Evolutionary conservation across 2,113 vertebrate species (phyloP), one percentile per base, ranked within the genome.

Genomic region (Tachysurus vachellii): DNA sequence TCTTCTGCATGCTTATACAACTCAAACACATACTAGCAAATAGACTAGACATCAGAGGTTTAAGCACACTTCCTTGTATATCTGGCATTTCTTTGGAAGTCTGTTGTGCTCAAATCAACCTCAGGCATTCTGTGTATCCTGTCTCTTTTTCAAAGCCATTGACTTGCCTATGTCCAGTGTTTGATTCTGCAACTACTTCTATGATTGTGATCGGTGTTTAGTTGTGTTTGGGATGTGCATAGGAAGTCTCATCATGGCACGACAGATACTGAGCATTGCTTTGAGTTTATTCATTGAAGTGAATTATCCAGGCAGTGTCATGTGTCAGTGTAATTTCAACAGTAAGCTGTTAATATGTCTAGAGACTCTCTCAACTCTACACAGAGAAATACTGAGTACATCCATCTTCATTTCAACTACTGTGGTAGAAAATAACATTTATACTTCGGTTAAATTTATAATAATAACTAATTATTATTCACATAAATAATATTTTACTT

Each of bases 1-100:
- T 86, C 28, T 92, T 68, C 85, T 89, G 59, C 75, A 16, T 42
- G 28, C 73, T 93, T 92, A 89, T 92, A 89, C 88, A 90, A 91
- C 81, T 19, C 36, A 19, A 28, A 54, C 61, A 70, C 56, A 76
- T 28, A 79, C 23, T 56, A 80, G 83, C 53, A 71, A 44, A 68
- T 70, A 79, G 56, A 85, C 73, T 36, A 36, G 36, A 68, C 14
- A 79, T 31, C 50, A 44, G 57, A 17, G 26, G 83, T 64, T 57
- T 66, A 76, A 54, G 82, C 66, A 84, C 84, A 28, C 23, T 23
- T 21, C 36, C 56, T 56, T 83, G 50, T 68, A 68, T 50, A 57
- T 62, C 76, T 53, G 56, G 0, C 26, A 17, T 62, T 85, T 31
- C 66, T 13, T 0, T 75, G 19, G 56, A 42, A 80, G 13, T 71